phyloP scores from a whole-genome alignment of 35 echinoderm and acorn worm species.

The Lytechinus pictus region DNA sequence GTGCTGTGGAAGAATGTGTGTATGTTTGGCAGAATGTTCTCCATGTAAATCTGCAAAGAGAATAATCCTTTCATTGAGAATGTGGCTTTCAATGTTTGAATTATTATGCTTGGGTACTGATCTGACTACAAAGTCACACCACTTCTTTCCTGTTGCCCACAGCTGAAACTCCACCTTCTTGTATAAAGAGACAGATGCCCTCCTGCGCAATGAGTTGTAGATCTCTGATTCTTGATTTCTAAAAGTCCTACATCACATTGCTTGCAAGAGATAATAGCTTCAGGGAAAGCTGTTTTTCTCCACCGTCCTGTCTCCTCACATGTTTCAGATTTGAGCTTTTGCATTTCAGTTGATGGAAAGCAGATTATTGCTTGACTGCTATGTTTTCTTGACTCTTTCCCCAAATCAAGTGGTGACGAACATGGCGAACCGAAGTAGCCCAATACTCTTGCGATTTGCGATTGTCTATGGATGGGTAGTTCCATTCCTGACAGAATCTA shows the following conservation, averaged over 20 bases:
- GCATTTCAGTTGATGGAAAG: constrained; percentile 54
- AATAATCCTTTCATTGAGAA: constrained; percentile 4
- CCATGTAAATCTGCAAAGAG: too few relatives aligned
- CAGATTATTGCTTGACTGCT: constrained; percentile 68
- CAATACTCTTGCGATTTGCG: too few relatives aligned
- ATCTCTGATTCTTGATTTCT: constrained; percentile 67
- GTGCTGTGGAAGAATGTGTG: constrained; percentile 57
- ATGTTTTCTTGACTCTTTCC: constrained; percentile 66
- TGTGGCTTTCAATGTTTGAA: constrained; percentile 59
- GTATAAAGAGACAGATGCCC: constrained; percentile 50
- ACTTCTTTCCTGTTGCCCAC: constrained; percentile 58
- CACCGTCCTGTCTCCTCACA: constrained; percentile 51
- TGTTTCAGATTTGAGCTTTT: constrained; percentile 39
- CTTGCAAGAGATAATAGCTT: constrained; percentile 56
- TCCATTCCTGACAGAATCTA: constrained; percentile 47
- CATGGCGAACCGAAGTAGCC: constrained; percentile 59
- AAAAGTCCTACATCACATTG: constrained; percentile 63
- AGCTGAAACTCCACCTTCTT: constrained; percentile 66
- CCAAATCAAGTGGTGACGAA: constrained; percentile 65
- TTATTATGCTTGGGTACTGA: constrained; percentile 48
- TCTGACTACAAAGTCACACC: constrained; percentile 51
- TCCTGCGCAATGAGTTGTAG: constrained; percentile 31
- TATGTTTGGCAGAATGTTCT: constrained; percentile 47
- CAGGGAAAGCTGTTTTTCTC: constrained; percentile 55
- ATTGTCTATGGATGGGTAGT: constrained; percentile 56